phyloP scores from a whole-genome alignment of 2,888 invertebrate genomes.

The Mesochorus sp. region DNA sequence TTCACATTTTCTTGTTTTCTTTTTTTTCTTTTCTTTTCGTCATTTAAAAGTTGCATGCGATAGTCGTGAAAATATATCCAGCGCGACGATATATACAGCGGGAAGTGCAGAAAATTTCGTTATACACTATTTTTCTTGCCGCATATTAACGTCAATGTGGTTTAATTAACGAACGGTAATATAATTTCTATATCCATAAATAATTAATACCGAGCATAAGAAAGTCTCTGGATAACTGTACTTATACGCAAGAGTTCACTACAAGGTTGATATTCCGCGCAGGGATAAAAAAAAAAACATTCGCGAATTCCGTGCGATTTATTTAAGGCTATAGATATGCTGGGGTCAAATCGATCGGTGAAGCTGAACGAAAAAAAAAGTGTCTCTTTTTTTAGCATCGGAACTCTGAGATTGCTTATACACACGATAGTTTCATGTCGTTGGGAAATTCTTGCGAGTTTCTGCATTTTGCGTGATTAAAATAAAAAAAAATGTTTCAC shows the following conservation, averaged over 20 bases:
- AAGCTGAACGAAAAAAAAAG: no score
- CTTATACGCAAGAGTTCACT: no score
- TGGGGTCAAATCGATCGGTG: no score
- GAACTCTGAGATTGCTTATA: no score
- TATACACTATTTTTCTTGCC: constrained; percentile 1
- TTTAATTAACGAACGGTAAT: constrained; percentile 46
- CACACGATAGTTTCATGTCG: constrained; percentile 35
- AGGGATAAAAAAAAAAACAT: no score
- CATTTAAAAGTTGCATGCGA: not conserved
- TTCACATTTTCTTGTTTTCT: not conserved
- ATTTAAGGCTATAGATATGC: no score
- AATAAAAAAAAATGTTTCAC: constrained; percentile 26
- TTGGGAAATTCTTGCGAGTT: constrained; percentile 16
- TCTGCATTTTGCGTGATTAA: constrained; percentile 42
- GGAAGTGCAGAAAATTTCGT: constrained; percentile 27
- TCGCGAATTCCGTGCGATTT: no score
- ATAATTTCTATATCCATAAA: constrained; percentile 1
- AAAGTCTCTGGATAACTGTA: no score
- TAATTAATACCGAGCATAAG: not conserved
- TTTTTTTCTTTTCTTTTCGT: not conserved
- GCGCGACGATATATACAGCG: not conserved
- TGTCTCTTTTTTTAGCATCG: no score
- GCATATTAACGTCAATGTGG: constrained; percentile 7
- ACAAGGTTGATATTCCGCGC: no score
- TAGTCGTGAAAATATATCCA: not conserved